These are phyloP conservation scores for Luperina nickerlii DNA, from an alignment of 2,888 invertebrate species.

Conservation along the genomic window DNA sequence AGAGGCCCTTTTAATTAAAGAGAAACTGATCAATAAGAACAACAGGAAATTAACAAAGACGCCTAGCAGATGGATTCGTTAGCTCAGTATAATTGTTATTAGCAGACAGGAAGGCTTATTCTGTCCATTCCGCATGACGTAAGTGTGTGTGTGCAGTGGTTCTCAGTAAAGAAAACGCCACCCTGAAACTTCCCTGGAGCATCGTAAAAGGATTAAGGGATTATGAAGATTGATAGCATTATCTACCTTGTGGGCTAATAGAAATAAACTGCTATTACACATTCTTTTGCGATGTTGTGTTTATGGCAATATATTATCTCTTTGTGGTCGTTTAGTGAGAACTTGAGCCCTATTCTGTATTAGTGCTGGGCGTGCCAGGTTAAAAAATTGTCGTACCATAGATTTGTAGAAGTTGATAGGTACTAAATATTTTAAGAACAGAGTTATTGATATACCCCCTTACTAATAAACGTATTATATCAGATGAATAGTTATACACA, in stretches of 20 bases:
- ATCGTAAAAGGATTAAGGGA: slow-evolving; percentile 27
- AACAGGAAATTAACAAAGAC: background rate
- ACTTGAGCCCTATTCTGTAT: slow-evolving; percentile 1
- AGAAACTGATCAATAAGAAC: background rate
- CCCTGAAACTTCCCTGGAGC: slow-evolving; percentile 26
- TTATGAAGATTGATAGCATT: slow-evolving; percentile 50
- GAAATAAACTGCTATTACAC: slow-evolving; percentile 45
- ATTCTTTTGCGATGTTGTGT: slow-evolving; percentile 13
- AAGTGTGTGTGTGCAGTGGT: background rate
- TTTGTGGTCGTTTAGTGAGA: slow-evolving; percentile 14
- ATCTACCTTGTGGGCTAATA: slow-evolving; percentile 41
- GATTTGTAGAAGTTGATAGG: background rate
- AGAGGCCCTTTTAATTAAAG: background rate
- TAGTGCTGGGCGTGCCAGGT: background rate
- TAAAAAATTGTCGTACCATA: background rate
- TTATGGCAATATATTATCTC: slow-evolving; percentile 15
- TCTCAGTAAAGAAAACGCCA: background rate
- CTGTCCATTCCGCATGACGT: background rate
- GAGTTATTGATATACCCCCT: too few relatives aligned
- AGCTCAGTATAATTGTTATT: slow-evolving; percentile 1
- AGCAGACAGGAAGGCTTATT: background rate
- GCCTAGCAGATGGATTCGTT: background rate
- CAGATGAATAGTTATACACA: too few relatives aligned
- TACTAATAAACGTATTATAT: too few relatives aligned
- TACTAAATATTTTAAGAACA: too few relatives aligned